Base-by-base conservation (phyloP, 2,888 invertebrate species). In the Diaphora mendica region DNA sequence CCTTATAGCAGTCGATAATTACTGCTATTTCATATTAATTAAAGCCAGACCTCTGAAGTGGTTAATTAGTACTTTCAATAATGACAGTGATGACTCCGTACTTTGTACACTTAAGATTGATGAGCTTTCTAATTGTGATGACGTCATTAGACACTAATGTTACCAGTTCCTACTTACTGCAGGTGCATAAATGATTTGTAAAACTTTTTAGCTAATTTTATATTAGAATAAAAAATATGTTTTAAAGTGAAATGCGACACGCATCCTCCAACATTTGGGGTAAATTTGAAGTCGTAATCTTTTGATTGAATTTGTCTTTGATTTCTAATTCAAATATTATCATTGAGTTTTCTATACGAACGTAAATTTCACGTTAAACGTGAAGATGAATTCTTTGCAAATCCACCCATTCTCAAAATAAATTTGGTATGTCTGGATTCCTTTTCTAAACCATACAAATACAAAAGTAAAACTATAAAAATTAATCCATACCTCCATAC, bases 51-150 rank as follows among this genome's bases (percentile, higher is more conserved):
- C 23, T 80, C 81, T 81, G 79, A 81, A 79, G 72, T 51, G 65
- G 72, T 82, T 83, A 85, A 89, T 86, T 80, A 86, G 44, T 44
- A 44, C 48, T 82, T 83, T 85, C 79, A 78, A 77, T 80, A 75
- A 77, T 72, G 33, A 68, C 62, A 23, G 9, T 59, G 67, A 44
- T 67, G 23, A 62, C 62, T 30, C 17, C 26, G 62, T 62, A 30
- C 48, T 67, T 67, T 67, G 44, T 33, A 26, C 17, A 33, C 11
- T 23, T 26, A 9, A 48, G 67, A 67, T 67, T 67, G 30, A 67
- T 67, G 67, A 67, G 42, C n/a, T 44, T 44, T 48, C 67, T 44
- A 42, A 67, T 30, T 67, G 42, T 5, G 67, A 44, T 48, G 67
- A 42, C 42, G 66, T 66, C 66, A 42, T 67, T 26, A 17, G 3